Percentiles rank a stretch among this genome's conserved stretches.
phyloP scores from a whole-genome alignment of 2,113 vertebrate species.

The Fulmarus glacialis region DNA sequence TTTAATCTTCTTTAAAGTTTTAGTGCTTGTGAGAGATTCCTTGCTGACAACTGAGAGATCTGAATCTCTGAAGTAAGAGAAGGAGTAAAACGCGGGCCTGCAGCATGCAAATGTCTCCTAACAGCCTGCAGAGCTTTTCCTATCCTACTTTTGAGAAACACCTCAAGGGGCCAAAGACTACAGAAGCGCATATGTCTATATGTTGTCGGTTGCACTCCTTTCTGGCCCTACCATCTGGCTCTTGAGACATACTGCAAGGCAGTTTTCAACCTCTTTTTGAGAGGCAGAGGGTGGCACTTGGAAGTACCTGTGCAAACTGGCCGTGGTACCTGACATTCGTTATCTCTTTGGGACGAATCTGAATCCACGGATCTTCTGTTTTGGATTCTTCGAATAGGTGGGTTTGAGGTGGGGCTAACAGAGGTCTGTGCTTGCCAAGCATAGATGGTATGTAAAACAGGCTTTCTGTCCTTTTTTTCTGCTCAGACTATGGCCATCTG shows the following conservation, averaged over 20 bases:
- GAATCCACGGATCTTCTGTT: accelerated
- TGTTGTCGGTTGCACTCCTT: accelerated
- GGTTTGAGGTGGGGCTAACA: neutral
- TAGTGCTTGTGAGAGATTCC: neutral
- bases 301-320: neutral
- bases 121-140: neutral
- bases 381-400: neutral
- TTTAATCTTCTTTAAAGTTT: conserved; percentile 3
- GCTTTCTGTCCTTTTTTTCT: neutral
- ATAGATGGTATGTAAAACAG: neutral
- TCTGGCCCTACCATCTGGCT: neutral
- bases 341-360: neutral
- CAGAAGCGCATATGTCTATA: neutral
- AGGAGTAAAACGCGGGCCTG: neutral
- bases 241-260: neutral
- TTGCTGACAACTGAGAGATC: neutral
- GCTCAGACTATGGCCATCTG: neutral
- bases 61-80: neutral
- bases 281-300: neutral
- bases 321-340: accelerated
- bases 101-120: neutral
- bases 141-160: neutral
- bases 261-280: neutral
- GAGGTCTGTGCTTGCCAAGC: neutral
- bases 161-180: neutral